A percentile compares a stretch with the other conserved stretches of the same genome.
phyloP scores from a whole-genome alignment of 2,797 vertebrate genomes.

The Acipenser oxyrinchus region DNA sequence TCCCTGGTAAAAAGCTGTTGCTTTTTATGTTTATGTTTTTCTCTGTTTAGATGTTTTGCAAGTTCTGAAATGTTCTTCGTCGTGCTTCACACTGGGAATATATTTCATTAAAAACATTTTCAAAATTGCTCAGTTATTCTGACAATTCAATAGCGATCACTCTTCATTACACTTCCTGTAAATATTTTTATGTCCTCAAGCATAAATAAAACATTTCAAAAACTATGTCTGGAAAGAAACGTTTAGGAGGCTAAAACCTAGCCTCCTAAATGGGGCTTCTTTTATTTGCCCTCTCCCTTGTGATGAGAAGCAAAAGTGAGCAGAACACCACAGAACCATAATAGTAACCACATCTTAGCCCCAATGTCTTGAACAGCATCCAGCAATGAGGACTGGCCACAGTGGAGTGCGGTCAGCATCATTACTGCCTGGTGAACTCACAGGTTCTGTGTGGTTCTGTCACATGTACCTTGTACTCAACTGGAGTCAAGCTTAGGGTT shows the following conservation, averaged over 20 bases:
- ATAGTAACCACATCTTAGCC: not conserved
- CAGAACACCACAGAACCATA: not conserved
- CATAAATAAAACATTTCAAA: slow-evolving; percentile 52
- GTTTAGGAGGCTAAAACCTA: slow-evolving; percentile 17
- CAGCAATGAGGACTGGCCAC: not conserved
- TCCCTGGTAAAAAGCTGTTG: too few relatives aligned
- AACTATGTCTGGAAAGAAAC: slow-evolving; percentile 33
- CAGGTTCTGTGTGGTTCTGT: not conserved
- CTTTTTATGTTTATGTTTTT: too few relatives aligned
- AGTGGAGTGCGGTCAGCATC: not conserved
- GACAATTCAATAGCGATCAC: too few relatives aligned
- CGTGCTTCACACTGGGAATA: too few relatives aligned
- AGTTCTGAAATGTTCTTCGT: too few relatives aligned
- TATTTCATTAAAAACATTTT: too few relatives aligned
- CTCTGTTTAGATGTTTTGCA: too few relatives aligned
- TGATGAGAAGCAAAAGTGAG: not conserved
- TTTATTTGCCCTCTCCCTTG: not conserved
- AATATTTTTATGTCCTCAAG: slow-evolving; percentile 43
- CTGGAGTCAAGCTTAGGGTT: too few relatives aligned
- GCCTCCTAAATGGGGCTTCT: slow-evolving; percentile 7
- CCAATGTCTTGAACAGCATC: not conserved
- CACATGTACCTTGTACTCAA: too few relatives aligned
- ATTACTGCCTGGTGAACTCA: not conserved
- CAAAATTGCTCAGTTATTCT: too few relatives aligned
- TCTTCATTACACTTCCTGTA: slow-evolving; percentile 6